A percentile compares a stretch with the other conserved stretches of the same genome.
Conservation (phyloP, 2,797 vertebrate species). For the Falco columbarius region DNA sequence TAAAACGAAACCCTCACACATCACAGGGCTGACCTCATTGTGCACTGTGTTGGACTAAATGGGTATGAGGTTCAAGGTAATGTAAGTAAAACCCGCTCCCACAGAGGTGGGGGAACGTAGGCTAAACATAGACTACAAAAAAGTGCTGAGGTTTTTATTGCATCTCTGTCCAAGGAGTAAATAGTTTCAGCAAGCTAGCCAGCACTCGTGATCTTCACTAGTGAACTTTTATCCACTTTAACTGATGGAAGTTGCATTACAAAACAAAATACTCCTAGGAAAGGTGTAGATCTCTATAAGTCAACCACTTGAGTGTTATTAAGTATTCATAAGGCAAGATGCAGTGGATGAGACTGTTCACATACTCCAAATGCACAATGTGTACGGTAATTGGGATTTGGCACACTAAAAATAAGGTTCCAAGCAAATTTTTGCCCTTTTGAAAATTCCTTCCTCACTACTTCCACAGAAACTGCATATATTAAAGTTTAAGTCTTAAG, state of each 20-base stretch:
- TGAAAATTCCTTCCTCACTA: not conserved
- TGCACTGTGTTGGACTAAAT: not conserved
- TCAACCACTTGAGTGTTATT: conserved; percentile 13
- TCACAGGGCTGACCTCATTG: conserved; percentile 26
- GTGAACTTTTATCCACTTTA: not conserved
- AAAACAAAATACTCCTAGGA: not conserved
- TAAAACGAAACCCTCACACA: not conserved
- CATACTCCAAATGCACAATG: not conserved
- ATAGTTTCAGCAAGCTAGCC: not conserved
- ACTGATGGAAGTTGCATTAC: not conserved
- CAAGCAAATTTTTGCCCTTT: not conserved
- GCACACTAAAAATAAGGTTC: conserved; percentile 2
- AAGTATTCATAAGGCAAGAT: conserved; percentile 43
- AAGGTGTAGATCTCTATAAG: conserved; percentile 4
- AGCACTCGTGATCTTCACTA: not conserved
- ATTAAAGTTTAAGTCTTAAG: not conserved
- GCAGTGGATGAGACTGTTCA: conserved; percentile 6
- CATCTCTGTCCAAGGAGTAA: not conserved
- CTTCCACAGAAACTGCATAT: not conserved
- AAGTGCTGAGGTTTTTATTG: not conserved
- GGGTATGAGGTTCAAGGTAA: not conserved
- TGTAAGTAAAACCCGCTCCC: not conserved
- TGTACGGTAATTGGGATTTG: not conserved
- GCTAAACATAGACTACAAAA: not conserved
- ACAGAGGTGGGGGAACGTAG: not conserved